These are phyloP conservation scores for Ceriagrion tenellum DNA, from an alignment of 2,888 invertebrate species.

Conservation along the genomic window DNA sequence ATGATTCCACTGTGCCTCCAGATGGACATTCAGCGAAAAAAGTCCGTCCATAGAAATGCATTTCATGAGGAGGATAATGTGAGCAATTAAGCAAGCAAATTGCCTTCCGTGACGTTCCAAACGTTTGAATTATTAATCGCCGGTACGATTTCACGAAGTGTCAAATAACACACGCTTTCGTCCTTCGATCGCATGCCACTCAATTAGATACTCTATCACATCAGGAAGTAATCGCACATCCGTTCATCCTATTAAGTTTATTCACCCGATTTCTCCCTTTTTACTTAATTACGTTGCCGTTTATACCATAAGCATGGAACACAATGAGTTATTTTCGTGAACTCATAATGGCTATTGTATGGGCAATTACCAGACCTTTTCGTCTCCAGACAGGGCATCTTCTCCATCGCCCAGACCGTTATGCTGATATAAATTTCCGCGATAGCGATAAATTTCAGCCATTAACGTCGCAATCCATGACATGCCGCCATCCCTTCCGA, in stretches of 20 bases:
- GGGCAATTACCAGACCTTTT: not conserved
- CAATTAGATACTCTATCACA: not conserved
- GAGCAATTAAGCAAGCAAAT: no score
- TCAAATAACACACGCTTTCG: not conserved
- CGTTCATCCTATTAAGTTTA: not conserved
- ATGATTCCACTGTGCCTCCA: not conserved
- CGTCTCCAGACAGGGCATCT: not conserved
- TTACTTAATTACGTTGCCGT: not conserved
- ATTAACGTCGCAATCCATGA: slow-evolving; percentile 44
- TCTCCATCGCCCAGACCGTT: slow-evolving; percentile 8
- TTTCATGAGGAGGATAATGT: no score
- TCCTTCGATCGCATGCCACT: not conserved
- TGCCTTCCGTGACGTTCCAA: no score
- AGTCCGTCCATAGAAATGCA: no score
- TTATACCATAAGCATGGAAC: not conserved
- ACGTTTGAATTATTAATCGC: not conserved
- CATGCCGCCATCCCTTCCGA: not conserved
- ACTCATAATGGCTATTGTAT: not conserved
- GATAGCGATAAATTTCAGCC: slow-evolving; percentile 42
- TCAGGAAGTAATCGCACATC: not conserved
- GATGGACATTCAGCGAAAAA: not conserved
- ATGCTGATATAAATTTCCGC: slow-evolving; percentile 34
- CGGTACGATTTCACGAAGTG: not conserved
- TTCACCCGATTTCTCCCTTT: not conserved
- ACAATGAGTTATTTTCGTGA: not conserved